Base-by-base conservation (phyloP, 1,140 invertebrate species). In the Drosophila seguyi region DNA sequence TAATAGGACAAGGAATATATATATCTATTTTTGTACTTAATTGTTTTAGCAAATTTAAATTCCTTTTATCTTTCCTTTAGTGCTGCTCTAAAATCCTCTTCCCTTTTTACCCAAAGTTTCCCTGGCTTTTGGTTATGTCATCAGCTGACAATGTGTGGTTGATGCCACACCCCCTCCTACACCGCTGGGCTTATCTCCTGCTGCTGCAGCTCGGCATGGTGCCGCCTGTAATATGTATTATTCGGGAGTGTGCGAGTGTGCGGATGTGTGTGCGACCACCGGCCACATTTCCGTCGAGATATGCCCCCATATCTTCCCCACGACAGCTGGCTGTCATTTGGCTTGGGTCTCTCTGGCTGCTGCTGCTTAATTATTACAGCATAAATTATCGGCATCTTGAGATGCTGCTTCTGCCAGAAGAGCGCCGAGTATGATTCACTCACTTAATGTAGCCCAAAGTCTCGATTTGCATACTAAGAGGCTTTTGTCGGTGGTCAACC, bases 401-500 rank as follows among this genome's bases (percentile, higher is more conserved):
- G 76, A 73, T 77, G 75, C 63, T 55, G 75, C 62, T 38, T 27
- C 48, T 75, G 71, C 72, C 47, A 73, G 50, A 58, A 45, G 61
- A 50, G 74, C 38, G 68, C 52, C 58, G 36, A 27, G 68, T 78
- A 80, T 84, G 84, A 84, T 71, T 84, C 84, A 84, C 84, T 75
- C 80, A 76, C 76, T 84, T 83, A 84, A 83, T 82, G 80, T 68
- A 68, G 45, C 60, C 61, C 66, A 66, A 68, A 66, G 60, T 73
- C 67, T 83, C 72, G 79, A 84, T 87, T 88, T 88, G 84, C 84
- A 88, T 88, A 88, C 84, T 88, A 88, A 88, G 80, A 90, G 80
- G 80, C 76, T 90, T 84, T 87, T 82, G 79, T 87, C 50, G 69
- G 41, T 76, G 60, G 57, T 62, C 73, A 76, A 42, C 38, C 57